Percentiles rank a stretch among this genome's conserved stretches.
phyloP scores from a whole-genome alignment of 2,888 invertebrate genomes.

The Arctia plantaginis region DNA sequence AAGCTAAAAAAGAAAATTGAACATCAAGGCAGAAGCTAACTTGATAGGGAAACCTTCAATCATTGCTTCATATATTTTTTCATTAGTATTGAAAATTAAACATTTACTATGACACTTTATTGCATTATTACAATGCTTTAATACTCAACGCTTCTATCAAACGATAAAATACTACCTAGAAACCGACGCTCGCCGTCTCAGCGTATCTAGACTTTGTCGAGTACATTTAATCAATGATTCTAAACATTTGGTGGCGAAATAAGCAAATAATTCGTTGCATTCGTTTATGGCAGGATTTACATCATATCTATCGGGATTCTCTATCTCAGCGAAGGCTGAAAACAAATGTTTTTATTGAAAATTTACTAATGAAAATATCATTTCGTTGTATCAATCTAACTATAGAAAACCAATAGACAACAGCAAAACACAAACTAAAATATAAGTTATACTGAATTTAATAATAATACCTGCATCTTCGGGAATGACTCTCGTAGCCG shows the following conservation, averaged over 20 bases:
- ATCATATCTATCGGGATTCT: slow-evolving; percentile 87
- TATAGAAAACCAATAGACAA: neutral
- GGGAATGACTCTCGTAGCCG: slow-evolving; percentile 85
- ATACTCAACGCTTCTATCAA: no score
- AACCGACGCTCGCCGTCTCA: slow-evolving; percentile 88
- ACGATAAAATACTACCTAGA: slow-evolving; percentile 66
- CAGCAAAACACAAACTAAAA: neutral
- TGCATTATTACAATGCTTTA: no score
- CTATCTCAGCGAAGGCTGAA: slow-evolving; percentile 88
- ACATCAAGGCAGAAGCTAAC: neutral
- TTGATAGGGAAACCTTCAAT: neutral
- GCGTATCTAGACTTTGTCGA: slow-evolving; percentile 89
- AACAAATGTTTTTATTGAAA: slow-evolving; percentile 20
- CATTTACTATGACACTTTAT: no score
- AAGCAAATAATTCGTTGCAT: slow-evolving; percentile 93
- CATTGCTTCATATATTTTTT: neutral
- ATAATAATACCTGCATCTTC: slow-evolving; percentile 85
- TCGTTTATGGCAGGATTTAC: slow-evolving; percentile 88
- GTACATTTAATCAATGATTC: slow-evolving; percentile 92
- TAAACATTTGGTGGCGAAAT: slow-evolving; percentile 91
- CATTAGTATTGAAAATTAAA: neutral
- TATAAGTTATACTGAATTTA: neutral
- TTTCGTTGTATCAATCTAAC: neutral
- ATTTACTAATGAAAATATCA: neutral
- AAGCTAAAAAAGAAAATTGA: slow-evolving; percentile 47